phyloP scores from a whole-genome alignment of 2,888 invertebrate genomes.

The Noctua janthe region DNA sequence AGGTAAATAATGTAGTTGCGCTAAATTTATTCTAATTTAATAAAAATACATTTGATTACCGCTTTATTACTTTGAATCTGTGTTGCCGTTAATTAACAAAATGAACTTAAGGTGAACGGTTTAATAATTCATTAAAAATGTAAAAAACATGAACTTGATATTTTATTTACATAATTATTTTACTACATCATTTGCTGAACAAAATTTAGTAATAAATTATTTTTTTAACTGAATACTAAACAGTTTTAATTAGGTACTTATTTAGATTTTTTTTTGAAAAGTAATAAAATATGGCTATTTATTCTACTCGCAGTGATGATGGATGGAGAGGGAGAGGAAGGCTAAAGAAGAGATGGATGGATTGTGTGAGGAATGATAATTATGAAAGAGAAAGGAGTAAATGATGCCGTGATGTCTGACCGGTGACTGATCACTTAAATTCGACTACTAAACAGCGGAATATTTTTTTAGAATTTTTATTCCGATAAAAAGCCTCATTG shows the following conservation, averaged over 20 bases:
- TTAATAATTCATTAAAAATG: background rate
- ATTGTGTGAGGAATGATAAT: too few species aligned
- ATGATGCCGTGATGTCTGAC: too few species aligned
- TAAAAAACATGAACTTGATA: constrained; percentile 25
- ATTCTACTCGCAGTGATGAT: background rate
- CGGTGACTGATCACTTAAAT: too few species aligned
- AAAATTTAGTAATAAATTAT: constrained; percentile 14
- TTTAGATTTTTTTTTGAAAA: background rate
- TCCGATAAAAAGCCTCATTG: too few species aligned
- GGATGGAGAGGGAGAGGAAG: too few species aligned
- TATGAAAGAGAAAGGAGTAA: too few species aligned
- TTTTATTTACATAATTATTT: constrained; percentile 21
- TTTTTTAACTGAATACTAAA: constrained; percentile 25
- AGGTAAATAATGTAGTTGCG: background rate
- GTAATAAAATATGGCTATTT: background rate
- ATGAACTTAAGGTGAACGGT: constrained; percentile 4
- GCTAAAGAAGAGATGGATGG: too few species aligned
- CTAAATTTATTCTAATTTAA: background rate
- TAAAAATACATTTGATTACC: background rate
- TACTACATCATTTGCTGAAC: constrained; percentile 7
- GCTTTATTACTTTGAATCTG: background rate
- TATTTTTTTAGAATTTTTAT: too few species aligned
- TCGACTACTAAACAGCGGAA: too few species aligned
- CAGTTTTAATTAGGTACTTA: background rate
- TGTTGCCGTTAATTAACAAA: constrained; percentile 5